Percentiles rank a stretch among this genome's conserved stretches.
Conservation (phyloP, 2,888 invertebrate genomes). For the Ommatoiulus sabulosus region DNA sequence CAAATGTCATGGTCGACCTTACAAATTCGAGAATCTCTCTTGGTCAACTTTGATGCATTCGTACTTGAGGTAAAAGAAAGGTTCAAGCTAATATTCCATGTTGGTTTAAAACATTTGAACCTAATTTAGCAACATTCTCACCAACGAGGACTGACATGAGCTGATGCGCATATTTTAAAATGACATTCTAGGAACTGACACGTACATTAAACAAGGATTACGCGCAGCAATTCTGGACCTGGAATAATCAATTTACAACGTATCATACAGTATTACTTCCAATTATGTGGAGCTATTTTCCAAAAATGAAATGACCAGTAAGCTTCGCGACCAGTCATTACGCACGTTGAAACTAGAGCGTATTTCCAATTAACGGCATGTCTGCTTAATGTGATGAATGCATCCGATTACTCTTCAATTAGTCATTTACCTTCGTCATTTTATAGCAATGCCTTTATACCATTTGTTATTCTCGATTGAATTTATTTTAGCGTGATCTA, state of each 20-base stretch:
- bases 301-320: not conserved
- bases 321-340: not conserved
- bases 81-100: not conserved
- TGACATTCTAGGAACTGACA: no score
- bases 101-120: not conserved
- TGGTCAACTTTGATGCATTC: not conserved
- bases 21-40: not conserved
- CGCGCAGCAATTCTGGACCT: not conserved
- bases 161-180: no score
- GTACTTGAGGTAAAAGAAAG: not conserved
- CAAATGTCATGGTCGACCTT: not conserved
- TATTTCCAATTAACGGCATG: not conserved
- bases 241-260: not conserved
- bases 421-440: not conserved
- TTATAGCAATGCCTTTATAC: not conserved
- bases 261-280: not conserved
- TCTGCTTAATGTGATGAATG: not conserved
- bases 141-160: no score
- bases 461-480: no score
- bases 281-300: not conserved
- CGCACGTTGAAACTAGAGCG: not conserved
- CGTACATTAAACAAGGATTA: not conserved
- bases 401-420: not conserved
- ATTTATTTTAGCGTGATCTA: no score
- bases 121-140: not conserved